Base-by-base conservation (phyloP, 2,888 invertebrate genomes). In the Nasonia oneida region DNA sequence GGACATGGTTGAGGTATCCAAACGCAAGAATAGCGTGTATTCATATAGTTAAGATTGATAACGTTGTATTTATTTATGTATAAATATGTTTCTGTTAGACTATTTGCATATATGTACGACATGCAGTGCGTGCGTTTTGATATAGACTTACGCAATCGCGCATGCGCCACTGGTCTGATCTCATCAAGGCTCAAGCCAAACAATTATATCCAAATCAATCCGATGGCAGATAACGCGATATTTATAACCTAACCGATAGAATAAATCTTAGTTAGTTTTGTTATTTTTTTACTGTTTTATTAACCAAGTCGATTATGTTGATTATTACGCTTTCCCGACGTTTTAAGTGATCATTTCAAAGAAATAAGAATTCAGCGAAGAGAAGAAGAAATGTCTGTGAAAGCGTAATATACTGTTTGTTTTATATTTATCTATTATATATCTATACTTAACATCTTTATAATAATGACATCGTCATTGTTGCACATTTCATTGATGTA, bases 161-260 rank as follows among this genome's bases (percentile, higher is more conserved):
- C 37, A 37, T 37, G 37, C 37, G 37, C 37, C 4, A 37, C 37
- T 5, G 37, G 4, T 37, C 37, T 4, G 37, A 37, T 5, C 37
- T 37, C 37, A 42, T 42, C 42, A 6, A 1, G 10, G 10, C 42
- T 42, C 42, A 6, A 1, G 10, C 42, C 42, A 10, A 10, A 10
- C 42, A 29, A 29, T 29, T 29, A 29, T 29, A 29, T 29, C 42
- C 42, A 42, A 42, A 42, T 42, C 6, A 39, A 39, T 6, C 6
- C 39, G 29, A 29, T 29, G 29, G 39, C 6, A 39, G 84, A n/a
- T 39, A 3, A 29, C 53, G n/a, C 74, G 79, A 2, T 6, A 53
- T 10, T 12, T 15, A 23, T 80, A 84, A 84, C 84, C 84, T 75
- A 15, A 6, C 23, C 4, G 12, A 53, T 18, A 50, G 23, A 75